Evolutionary conservation across 2,113 vertebrate species (phyloP).

Genomic region (Jacana jacana): DNA sequence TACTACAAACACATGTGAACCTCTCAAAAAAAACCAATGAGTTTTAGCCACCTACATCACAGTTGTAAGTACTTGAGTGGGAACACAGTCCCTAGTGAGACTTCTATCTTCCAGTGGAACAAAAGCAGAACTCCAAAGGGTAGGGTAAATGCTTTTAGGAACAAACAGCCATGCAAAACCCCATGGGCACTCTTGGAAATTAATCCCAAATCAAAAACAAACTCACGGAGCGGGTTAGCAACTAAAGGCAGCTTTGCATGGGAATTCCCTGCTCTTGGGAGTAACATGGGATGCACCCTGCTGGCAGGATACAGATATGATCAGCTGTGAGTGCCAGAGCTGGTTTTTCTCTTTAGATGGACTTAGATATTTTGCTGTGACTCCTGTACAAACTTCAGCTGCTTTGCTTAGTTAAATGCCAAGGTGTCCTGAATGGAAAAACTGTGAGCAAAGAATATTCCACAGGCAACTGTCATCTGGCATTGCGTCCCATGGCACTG

Average conservation of each 20-base stretch:
- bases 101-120: conserved; percentile 8
- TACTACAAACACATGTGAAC: background rate
- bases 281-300: background rate
- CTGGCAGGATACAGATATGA: background rate
- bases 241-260: background rate
- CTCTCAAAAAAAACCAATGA: background rate
- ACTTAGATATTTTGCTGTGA: background rate
- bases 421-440: background rate
- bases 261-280: background rate
- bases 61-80: background rate
- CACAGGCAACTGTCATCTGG: background rate
- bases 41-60: background rate
- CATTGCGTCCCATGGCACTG: background rate
- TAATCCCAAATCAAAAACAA: conserved; percentile 23
- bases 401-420: background rate
- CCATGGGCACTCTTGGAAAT: background rate
- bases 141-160: background rate
- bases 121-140: background rate
- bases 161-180: background rate
- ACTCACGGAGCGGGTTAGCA: background rate
- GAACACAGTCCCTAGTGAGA: background rate
- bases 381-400: background rate
- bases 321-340: background rate
- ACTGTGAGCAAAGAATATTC: background rate
- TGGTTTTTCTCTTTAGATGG: background rate